A percentile compares a stretch with the other conserved stretches of the same genome.
phyloP scores from a whole-genome alignment of 2,797 vertebrate species.

The Chrysocyon brachyurus region DNA sequence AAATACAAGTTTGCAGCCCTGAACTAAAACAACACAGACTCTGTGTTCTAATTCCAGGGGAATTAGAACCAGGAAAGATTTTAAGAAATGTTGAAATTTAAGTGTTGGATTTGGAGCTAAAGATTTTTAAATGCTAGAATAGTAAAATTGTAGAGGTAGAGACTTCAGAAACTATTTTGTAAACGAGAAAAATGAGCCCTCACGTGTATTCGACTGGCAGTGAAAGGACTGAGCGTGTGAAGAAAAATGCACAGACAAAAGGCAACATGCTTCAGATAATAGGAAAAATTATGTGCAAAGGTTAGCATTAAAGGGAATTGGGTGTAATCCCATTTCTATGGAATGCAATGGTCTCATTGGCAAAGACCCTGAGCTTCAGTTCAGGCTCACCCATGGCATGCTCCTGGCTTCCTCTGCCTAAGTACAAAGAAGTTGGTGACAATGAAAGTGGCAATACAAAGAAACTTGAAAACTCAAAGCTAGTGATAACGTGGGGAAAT shows the following conservation, averaged over 20 bases:
- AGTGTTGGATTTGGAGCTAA: neutral
- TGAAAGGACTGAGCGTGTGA: neutral
- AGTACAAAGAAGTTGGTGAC: neutral
- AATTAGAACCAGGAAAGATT: neutral
- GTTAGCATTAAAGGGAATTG: neutral
- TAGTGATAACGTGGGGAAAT: conserved; percentile 10
- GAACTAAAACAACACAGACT: neutral
- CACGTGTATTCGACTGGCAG: neutral
- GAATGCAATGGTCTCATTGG: neutral
- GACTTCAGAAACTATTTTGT: conserved; percentile 8
- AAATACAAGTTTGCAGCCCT: neutral
- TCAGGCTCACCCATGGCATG: neutral
- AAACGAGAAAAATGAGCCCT: neutral
- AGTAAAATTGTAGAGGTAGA: neutral
- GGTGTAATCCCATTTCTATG: neutral
- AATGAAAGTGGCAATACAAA: neutral
- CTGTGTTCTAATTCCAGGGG: too few species aligned
- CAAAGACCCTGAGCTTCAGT: neutral
- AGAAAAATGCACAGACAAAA: neutral
- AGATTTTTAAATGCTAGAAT: neutral
- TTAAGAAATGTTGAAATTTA: conserved; percentile 34
- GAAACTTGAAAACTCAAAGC: conserved; percentile 20
- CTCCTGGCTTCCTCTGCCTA: neutral
- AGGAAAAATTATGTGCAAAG: neutral
- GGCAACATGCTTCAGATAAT: neutral